Conservation (phyloP, 92 coral and sea anemone species). For the Blastomussa wellsi region DNA sequence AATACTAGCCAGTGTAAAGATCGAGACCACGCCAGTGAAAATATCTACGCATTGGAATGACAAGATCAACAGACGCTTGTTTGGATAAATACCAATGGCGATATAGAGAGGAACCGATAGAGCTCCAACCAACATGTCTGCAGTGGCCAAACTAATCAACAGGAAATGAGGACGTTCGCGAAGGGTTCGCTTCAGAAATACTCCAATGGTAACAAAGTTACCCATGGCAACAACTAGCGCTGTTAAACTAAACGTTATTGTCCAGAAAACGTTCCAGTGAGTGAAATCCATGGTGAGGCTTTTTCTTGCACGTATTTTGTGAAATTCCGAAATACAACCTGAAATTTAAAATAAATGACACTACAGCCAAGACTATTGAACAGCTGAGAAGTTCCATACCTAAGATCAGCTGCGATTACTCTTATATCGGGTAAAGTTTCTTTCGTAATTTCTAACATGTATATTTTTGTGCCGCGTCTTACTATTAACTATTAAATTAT, state of each 20-base stretch:
- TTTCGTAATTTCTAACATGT: no score
- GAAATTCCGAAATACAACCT: background rate
- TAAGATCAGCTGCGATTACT: no score
- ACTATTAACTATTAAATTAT: no score
- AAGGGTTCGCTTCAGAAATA: conserved; percentile 18
- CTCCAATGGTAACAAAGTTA: conserved; percentile 5
- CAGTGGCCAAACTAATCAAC: conserved; percentile 40
- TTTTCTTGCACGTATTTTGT: background rate
- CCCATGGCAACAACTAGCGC: background rate
- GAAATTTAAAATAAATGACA: background rate
- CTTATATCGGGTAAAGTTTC: no score
- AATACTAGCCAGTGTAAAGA: conserved; percentile 34
- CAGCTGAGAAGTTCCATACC: no score
- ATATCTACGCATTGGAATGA: conserved; percentile 20
- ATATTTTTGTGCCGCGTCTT: no score
- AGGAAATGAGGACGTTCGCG: conserved; percentile 34
- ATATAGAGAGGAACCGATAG: conserved; percentile 40
- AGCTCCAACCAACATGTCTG: conserved; percentile 48
- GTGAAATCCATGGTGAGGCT: conserved; percentile 17
- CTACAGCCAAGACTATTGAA: no score
- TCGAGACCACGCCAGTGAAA: conserved; percentile 32
- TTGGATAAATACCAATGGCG: background rate
- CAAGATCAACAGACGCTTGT: background rate
- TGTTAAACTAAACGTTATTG: background rate
- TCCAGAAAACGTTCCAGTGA: conserved; percentile 18